These are phyloP conservation scores for Tachina grossa DNA, from an alignment of 2,888 invertebrate genomes.

Conservation along the genomic window DNA sequence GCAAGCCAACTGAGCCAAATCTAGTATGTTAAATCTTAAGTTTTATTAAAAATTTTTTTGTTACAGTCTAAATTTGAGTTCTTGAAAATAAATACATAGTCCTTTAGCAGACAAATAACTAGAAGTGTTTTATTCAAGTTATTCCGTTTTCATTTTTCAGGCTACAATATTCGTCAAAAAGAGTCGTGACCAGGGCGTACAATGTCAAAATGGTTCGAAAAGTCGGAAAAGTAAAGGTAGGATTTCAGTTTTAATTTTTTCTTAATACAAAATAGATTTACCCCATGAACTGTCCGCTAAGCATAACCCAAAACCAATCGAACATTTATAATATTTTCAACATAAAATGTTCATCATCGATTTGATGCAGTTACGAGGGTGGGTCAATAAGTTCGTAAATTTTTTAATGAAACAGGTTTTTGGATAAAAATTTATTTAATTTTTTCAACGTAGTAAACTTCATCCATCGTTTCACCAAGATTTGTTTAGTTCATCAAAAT, in stretches of 20 bases:
- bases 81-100: conserved; percentile 33
- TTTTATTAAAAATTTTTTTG: conserved; percentile 1
- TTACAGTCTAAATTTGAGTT: conserved; percentile 16
- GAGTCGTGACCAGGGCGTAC: conserved; percentile 69
- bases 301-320: no score
- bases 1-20: conserved; percentile 70
- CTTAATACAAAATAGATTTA: no score
- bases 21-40: conserved; percentile 70
- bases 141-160: conserved; percentile 67
- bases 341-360: no score
- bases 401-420: no score
- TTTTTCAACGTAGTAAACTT: no score
- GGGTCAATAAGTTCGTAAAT: no score
- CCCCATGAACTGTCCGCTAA: no score
- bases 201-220: conserved; percentile 60
- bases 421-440: no score
- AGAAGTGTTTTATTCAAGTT: conserved; percentile 31
- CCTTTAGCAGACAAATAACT: not conserved
- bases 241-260: not conserved
- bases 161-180: conserved; percentile 54
- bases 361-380: no score
- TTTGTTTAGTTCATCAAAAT: no score
- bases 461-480: no score
- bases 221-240: conserved; percentile 42
- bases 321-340: no score